phyloP scores from a whole-genome alignment of 2,113 vertebrate species.

The Mastomys coucha region DNA sequence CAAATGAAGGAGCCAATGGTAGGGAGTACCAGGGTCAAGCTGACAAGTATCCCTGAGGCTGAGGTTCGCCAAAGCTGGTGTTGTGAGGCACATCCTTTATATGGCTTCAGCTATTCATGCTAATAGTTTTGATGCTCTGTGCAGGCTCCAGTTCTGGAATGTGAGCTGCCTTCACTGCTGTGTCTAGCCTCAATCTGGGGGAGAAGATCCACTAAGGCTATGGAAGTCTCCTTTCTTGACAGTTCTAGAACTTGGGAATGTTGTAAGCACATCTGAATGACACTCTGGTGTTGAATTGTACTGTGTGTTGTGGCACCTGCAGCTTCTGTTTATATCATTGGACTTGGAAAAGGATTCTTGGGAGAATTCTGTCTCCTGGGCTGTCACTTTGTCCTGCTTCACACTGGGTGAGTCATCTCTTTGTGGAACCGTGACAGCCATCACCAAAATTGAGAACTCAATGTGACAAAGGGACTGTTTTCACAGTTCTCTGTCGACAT shows the following conservation, averaged over 20 bases:
- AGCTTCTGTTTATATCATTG: slow-evolving; percentile 37
- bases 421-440: slow-evolving; percentile 69
- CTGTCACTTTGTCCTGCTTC: neutral
- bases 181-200: neutral
- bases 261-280: neutral
- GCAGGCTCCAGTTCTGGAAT: neutral
- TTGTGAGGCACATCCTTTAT: neutral
- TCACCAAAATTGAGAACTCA: slow-evolving; percentile 62
- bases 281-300: neutral
- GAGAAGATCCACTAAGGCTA: neutral
- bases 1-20: neutral
- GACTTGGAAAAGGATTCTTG: slow-evolving; percentile 18
- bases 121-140: neutral
- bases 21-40: neutral
- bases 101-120: neutral
- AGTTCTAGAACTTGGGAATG: too few relatives aligned
- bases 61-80: neutral
- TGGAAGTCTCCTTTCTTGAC: neutral
- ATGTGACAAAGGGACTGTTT: slow-evolving; percentile 70
- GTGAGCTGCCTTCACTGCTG: neutral
- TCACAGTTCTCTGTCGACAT: slow-evolving; percentile 60
- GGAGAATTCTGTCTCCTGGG: slow-evolving; percentile 26
- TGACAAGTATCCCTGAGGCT: neutral
- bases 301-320: neutral
- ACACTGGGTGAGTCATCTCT: slow-evolving; percentile 46